A percentile compares a stretch with the other conserved stretches of the same genome.
These are phyloP conservation scores for Tuta absoluta DNA, from an alignment of 2,888 invertebrate genomes.

Conservation along the genomic window DNA sequence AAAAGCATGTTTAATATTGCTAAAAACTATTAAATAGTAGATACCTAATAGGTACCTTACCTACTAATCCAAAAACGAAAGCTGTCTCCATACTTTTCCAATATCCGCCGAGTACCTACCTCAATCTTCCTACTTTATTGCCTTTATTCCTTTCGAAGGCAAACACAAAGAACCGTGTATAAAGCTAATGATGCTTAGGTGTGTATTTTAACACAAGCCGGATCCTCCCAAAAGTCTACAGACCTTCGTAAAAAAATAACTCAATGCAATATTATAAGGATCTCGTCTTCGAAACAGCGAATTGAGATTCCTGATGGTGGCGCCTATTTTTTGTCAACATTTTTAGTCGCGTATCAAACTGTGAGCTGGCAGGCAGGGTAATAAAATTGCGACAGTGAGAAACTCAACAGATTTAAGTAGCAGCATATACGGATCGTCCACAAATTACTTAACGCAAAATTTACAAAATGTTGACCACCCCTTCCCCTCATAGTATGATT, in stretches of 20 bases:
- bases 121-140: constrained; percentile 72
- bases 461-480: no score
- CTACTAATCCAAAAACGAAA: constrained; percentile 32
- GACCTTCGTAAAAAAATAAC: constrained; percentile 63
- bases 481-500: no score
- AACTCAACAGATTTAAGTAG: constrained; percentile 25
- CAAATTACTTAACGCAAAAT: no score
- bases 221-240: constrained; percentile 63
- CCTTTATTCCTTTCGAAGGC: constrained; percentile 71
- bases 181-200: constrained; percentile 80
- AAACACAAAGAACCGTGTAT: constrained; percentile 78
- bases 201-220: constrained; percentile 80
- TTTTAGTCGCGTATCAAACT: constrained; percentile 70
- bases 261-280: constrained; percentile 70
- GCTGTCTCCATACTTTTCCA: constrained; percentile 53
- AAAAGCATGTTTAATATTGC: no score
- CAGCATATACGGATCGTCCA: no score
- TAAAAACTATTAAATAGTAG: no score
- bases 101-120: constrained; percentile 56
- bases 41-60: no score
- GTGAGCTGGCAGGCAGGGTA: constrained; percentile 64
- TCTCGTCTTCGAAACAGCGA: constrained; percentile 56
- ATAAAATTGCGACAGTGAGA: constrained; percentile 70
- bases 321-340: constrained; percentile 77
- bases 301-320: constrained; percentile 64